Percentiles rank a stretch among this genome's conserved stretches.
Evolutionary conservation across 2,797 vertebrate genomes (phyloP).

Genomic region (Eurystomus glaucurus): DNA sequence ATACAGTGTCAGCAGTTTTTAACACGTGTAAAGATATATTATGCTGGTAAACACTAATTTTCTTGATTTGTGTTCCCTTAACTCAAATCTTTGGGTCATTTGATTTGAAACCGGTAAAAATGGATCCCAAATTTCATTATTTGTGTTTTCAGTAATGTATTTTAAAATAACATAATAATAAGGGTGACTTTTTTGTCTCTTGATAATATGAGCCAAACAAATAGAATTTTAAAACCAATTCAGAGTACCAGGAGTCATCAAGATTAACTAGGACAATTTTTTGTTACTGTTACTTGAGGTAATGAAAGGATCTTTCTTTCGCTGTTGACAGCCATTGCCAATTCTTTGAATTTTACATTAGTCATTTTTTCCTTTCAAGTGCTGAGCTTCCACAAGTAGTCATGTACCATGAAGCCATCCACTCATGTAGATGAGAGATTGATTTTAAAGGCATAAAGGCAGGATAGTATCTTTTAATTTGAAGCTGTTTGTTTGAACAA

Average conservation of each 20-base stretch:
- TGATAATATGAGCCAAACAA: background rate
- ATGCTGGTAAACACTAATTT: background rate
- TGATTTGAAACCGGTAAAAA: background rate
- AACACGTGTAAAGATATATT: background rate
- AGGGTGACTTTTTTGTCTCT: background rate
- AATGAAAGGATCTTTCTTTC: background rate
- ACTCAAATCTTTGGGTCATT: background rate
- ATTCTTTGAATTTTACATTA: background rate
- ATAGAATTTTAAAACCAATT: background rate
- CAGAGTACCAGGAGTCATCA: background rate
- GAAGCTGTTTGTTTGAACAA: background rate
- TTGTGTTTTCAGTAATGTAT: background rate
- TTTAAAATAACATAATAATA: background rate
- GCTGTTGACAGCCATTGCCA: background rate
- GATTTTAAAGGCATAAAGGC: background rate
- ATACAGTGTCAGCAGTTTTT: background rate
- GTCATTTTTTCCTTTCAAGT: background rate
- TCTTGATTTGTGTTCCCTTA: background rate
- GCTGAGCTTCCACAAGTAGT: background rate
- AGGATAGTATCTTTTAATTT: background rate
- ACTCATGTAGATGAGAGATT: background rate
- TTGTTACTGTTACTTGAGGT: background rate
- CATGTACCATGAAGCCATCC: background rate
- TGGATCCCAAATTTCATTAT: background rate
- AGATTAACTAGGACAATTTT: background rate